phyloP scores from a whole-genome alignment of 2,113 vertebrate genomes.

The Thryonomys swinderianus region DNA sequence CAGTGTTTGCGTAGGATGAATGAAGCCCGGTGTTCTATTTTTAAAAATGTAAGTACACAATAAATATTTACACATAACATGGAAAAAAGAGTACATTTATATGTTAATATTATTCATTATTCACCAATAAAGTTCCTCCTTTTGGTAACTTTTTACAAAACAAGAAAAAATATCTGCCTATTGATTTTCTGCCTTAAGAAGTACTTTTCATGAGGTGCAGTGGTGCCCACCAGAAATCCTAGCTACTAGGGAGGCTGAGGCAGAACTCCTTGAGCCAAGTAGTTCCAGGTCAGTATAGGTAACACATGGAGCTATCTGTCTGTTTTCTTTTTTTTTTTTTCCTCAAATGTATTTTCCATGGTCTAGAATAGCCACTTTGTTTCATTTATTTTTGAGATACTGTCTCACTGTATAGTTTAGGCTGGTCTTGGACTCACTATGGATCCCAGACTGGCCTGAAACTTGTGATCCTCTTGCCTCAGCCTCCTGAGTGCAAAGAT shows the following conservation, averaged over 20 bases:
- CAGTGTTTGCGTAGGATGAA: not conserved
- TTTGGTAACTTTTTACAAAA: constrained; percentile 17
- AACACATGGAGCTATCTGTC: not conserved
- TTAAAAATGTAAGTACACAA: not conserved
- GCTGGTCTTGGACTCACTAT: no score
- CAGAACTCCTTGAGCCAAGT: not conserved
- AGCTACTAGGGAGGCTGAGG: not conserved
- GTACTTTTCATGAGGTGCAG: not conserved
- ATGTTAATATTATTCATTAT: constrained; percentile 11
- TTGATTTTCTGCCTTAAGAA: not conserved
- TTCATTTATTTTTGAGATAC: no score
- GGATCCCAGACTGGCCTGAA: no score
- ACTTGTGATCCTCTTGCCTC: no score
- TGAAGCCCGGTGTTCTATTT: not conserved
- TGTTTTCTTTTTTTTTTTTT: no score
- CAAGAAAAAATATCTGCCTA: not conserved
- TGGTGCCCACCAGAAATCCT: no score
- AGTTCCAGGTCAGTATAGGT: not conserved
- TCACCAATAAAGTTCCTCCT: not conserved
- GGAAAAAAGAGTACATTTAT: not conserved
- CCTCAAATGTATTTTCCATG: not conserved
- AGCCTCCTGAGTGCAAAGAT: no score
- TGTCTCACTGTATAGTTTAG: no score
- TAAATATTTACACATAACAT: not conserved
- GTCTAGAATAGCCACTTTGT: not conserved